Evolutionary conservation across 1,140 invertebrate genomes (phyloP), one percentile per base, ranked within the genome.

Genomic region (Dreissena polymorpha): DNA sequence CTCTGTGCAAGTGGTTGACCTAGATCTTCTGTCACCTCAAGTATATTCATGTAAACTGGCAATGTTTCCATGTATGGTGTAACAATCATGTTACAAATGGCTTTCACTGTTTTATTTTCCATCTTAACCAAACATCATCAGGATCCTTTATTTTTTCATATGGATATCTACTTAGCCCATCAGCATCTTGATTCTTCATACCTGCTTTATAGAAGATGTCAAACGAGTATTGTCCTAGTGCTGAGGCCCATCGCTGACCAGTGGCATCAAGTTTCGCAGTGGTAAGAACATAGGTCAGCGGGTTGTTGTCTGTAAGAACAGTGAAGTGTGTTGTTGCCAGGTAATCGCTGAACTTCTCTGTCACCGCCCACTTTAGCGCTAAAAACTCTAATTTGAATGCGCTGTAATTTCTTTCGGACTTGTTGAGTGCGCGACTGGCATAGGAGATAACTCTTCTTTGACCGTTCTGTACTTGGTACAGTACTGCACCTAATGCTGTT

Each of bases 341-440:
- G 92, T 93, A 72, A 83, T 88, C 86, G 27, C 55, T 64, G 14
- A 23, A 71, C 21, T 71, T 71, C 16, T 71, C 67, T n/a, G n/a
- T 60, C 14, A 85, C 6, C 0, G 69, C 53, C 57, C 72, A 83
- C 57, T 83, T 75, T 13, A 83, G 53, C 6, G 68, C 78, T 23
- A 83, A 64, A 27, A 81, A 75, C 68, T 75, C 80, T 10, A 75
- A 57, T 49, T 67, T 83, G 72, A 75, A 51, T 0, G 81, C 81
- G 16, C 39, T 67, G 63, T 83, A 78, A 18, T 84, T 84, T 10
- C 50, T 21, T 64, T 87, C 84, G 75, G 79, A 68, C 39, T 51
- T 55, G 14, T 57, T 68, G 14, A 81, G 65, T 14, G 51, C 39
- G n/a, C 84, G 18, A 82, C 86, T 88, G 50, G 65, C 85, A 77